Conservation (phyloP, 2,113 vertebrate genomes). For the Cyphomyrus discorhynchus region DNA sequence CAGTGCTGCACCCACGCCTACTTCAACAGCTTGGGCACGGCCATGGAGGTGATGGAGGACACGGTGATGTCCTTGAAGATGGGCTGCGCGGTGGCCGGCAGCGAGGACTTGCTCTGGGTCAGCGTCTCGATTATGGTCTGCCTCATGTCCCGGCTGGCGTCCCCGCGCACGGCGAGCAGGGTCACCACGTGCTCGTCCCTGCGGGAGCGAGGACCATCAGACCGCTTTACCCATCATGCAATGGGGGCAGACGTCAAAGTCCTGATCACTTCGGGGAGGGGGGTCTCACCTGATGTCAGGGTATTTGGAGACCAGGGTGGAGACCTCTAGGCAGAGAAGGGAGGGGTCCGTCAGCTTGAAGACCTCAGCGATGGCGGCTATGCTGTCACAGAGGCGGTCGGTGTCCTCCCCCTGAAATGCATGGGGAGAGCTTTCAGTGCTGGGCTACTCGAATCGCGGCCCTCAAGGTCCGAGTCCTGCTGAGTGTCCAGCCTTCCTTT, state of each 20-base stretch:
- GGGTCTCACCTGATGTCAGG: slow-evolving; percentile 84
- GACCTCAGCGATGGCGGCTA: slow-evolving; percentile 86
- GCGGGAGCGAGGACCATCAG: background rate
- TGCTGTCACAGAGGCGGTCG: slow-evolving; percentile 77
- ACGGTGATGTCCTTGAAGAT: slow-evolving; percentile 88
- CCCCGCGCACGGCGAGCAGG: slow-evolving; percentile 79
- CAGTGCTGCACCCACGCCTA: slow-evolving; percentile 40
- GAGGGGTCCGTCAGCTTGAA: slow-evolving; percentile 96
- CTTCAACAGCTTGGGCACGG: slow-evolving; percentile 87
- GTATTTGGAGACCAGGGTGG: slow-evolving; percentile 90
- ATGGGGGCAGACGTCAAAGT: background rate
- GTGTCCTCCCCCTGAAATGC: slow-evolving; percentile 65
- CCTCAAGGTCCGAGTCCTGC: background rate
- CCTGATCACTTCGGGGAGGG: background rate
- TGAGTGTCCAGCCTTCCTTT: background rate
- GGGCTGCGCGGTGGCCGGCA: slow-evolving; percentile 63
- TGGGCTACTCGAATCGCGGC: background rate
- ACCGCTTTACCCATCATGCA: background rate
- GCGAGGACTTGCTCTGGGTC: slow-evolving; percentile 72
- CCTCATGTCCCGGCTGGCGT: slow-evolving; percentile 89
- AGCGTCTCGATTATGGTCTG: slow-evolving; percentile 92
- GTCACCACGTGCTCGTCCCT: slow-evolving; percentile 94
- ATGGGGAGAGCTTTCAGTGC: background rate
- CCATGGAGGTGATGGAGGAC: slow-evolving; percentile 74
- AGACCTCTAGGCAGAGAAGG: slow-evolving; percentile 88